Evolutionary conservation across 1,140 invertebrate genomes (phyloP).

Genomic region (Lasioglossum albipes): DNA sequence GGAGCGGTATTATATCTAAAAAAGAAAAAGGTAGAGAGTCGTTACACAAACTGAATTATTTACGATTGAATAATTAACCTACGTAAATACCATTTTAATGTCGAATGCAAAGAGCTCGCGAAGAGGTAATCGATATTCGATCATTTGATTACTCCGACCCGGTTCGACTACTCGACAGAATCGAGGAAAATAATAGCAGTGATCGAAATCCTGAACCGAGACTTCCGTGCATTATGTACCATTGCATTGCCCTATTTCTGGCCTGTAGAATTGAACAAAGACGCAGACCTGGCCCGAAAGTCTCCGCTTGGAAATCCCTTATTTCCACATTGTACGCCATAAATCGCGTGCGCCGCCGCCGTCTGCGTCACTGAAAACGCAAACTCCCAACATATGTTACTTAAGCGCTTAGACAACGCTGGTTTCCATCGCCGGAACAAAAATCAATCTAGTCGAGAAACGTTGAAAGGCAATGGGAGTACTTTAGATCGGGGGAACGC

Average conservation of each 20-base stretch:
- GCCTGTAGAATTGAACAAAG: too few relatives aligned
- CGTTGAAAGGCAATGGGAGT: slow-evolving; percentile 27
- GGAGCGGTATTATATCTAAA: not conserved
- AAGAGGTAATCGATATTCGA: not conserved
- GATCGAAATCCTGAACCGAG: too few relatives aligned
- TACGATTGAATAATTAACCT: not conserved
- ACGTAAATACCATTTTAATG: not conserved
- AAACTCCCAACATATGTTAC: slow-evolving; percentile 25
- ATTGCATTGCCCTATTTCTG: too few relatives aligned
- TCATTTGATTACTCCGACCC: not conserved
- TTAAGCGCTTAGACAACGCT: slow-evolving; percentile 9
- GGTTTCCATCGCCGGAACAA: slow-evolving; percentile 4
- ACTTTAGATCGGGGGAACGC: slow-evolving; percentile 9
- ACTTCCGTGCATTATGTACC: too few relatives aligned
- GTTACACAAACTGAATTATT: not conserved
- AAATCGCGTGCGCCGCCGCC: not conserved
- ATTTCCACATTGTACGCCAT: not conserved
- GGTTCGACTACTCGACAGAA: not conserved
- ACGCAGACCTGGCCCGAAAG: not conserved
- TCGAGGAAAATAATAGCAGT: not conserved
- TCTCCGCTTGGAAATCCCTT: not conserved
- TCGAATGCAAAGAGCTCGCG: not conserved
- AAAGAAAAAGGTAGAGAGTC: not conserved
- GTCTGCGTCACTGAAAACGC: not conserved
- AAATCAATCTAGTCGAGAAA: slow-evolving; percentile 6